A percentile compares a stretch with the other conserved stretches of the same genome.
Evolutionary conservation across 2,797 vertebrate species (phyloP).

Genomic region (Setipinna tenuifilis): DNA sequence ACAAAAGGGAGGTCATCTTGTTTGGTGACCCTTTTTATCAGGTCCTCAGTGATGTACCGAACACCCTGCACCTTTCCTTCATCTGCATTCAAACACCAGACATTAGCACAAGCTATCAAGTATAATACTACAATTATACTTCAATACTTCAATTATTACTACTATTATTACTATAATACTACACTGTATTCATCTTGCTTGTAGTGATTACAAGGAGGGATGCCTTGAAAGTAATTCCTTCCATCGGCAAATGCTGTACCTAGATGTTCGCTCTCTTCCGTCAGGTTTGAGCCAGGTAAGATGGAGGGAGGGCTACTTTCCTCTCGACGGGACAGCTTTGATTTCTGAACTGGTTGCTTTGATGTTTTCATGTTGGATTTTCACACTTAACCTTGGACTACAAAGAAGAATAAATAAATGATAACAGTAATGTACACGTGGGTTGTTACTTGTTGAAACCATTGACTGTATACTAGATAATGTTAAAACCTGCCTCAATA

Average conservation of each 20-base stretch:
- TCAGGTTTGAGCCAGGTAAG: not conserved
- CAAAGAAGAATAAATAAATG: not conserved
- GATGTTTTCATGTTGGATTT: not conserved
- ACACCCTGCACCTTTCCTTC: constrained; percentile 66
- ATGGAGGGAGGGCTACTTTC: not conserved
- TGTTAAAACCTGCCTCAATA: no score
- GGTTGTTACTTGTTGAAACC: not conserved
- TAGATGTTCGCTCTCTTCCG: constrained; percentile 15
- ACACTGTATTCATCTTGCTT: not conserved
- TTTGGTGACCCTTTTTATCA: constrained; percentile 76
- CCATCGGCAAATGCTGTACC: constrained; percentile 33
- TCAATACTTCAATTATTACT: no score
- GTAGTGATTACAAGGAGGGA: no score
- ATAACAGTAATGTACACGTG: not conserved
- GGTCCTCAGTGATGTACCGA: constrained; percentile 79
- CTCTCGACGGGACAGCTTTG: not conserved
- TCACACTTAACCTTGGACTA: not conserved
- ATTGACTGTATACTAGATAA: no score
- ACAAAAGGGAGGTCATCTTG: constrained; percentile 76
- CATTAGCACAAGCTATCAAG: not conserved
- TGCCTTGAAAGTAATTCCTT: no score
- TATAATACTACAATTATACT: not conserved
- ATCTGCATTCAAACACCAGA: constrained; percentile 63
- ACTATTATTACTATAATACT: no score
- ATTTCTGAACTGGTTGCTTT: not conserved